These are phyloP conservation scores for Cuniculus paca DNA, from an alignment of 2,797 vertebrate genomes.

Conservation along the genomic window DNA sequence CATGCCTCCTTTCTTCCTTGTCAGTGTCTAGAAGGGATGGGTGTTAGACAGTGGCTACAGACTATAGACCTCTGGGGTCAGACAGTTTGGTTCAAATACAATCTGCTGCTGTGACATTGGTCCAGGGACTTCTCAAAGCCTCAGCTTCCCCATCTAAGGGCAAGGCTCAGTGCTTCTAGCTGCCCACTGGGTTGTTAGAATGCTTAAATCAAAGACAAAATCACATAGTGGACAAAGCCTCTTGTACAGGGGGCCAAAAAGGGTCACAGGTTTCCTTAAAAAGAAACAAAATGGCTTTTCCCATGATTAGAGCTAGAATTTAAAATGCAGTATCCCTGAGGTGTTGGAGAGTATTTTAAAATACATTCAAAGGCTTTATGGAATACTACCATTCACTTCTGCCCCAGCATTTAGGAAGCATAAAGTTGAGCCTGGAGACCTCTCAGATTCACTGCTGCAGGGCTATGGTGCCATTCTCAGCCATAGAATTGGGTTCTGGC, in stretches of 20 bases:
- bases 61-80: neutral
- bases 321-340: neutral
- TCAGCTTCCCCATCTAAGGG: neutral
- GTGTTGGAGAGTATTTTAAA: neutral
- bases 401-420: neutral
- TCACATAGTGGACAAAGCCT: neutral
- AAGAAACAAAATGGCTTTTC: neutral
- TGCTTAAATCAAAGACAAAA: neutral
- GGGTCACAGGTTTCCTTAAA: neutral
- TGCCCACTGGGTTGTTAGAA: neutral
- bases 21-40: neutral
- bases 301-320: neutral
- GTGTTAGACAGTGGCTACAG: neutral
- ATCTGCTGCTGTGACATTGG: neutral
- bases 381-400: neutral
- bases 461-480: fast-evolving
- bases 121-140: neutral
- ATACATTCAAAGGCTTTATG: neutral
- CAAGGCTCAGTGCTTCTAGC: too few relatives aligned
- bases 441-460: neutral
- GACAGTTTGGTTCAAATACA: neutral
- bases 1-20: neutral
- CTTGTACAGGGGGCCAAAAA: neutral
- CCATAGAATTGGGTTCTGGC: neutral
- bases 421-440: neutral